A percentile compares a stretch with the other conserved stretches of the same genome.
These are phyloP conservation scores for Sinohyriopsis cumingii DNA, from an alignment of 2,888 invertebrate species.

Conservation along the genomic window DNA sequence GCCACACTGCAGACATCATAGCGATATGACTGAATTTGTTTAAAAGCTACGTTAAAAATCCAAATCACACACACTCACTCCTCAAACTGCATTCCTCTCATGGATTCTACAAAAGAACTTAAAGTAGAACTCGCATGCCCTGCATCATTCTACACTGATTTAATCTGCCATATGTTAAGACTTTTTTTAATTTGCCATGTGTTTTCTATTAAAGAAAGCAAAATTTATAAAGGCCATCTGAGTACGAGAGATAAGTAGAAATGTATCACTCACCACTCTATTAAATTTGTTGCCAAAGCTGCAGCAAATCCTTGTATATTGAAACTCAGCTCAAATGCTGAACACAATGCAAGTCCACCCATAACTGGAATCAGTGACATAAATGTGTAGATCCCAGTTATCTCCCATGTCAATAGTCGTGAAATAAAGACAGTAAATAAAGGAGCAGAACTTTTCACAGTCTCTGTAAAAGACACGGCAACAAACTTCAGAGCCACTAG, in stretches of 20 bases:
- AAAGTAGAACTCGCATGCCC: too few relatives aligned
- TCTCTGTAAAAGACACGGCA: conserved; percentile 86
- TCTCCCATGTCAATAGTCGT: conserved; percentile 72
- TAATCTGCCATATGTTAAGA: too few relatives aligned
- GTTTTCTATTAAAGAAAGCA: too few relatives aligned
- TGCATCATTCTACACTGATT: too few relatives aligned
- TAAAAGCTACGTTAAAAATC: too few relatives aligned
- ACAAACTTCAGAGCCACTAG: conserved; percentile 84
- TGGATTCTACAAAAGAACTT: too few relatives aligned
- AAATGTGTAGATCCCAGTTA: conserved; percentile 76
- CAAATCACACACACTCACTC: too few relatives aligned
- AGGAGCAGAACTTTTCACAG: conserved; percentile 86
- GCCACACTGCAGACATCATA: too few relatives aligned
- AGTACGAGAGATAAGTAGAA: not conserved
- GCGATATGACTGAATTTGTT: too few relatives aligned
- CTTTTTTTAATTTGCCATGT: too few relatives aligned
- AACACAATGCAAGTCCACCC: conserved; percentile 83
- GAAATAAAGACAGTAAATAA: conserved; percentile 85
- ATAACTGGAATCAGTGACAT: conserved; percentile 84
- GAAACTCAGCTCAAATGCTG: conserved; percentile 85
- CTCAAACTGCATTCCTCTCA: too few relatives aligned
- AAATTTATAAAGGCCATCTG: too few relatives aligned
- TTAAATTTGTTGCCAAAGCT: conserved; percentile 84
- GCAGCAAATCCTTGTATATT: conserved; percentile 82
- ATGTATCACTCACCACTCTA: conserved; percentile 77